Conservation (phyloP, 1,140 invertebrate genomes). For the Calliopsis andreniformis region DNA sequence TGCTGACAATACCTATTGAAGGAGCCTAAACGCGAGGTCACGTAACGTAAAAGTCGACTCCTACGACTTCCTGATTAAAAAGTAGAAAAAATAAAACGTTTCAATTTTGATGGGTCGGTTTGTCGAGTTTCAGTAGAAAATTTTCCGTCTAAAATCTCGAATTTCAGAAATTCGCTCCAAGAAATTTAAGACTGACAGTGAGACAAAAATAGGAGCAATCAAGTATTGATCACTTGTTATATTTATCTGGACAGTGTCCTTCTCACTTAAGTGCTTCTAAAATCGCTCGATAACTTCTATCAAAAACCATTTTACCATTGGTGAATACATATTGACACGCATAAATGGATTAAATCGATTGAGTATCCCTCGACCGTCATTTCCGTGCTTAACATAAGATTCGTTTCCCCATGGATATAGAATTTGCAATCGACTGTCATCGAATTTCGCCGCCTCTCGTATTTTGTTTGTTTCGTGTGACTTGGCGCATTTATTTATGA, state of each 20-base stretch:
- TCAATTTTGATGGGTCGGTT: too few relatives aligned
- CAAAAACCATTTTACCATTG: neutral
- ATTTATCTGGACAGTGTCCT: neutral
- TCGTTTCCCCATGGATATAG: neutral
- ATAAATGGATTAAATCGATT: constrained; percentile 28
- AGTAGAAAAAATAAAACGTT: too few relatives aligned
- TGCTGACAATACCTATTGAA: too few relatives aligned
- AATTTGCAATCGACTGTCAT: neutral
- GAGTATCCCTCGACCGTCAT: neutral
- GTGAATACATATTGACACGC: constrained; percentile 29
- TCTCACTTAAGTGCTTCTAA: neutral
- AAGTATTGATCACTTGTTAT: neutral
- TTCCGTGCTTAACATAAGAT: constrained; percentile 34
- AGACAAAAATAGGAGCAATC: neutral
- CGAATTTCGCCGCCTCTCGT: neutral
- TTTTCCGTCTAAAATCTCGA: too few relatives aligned
- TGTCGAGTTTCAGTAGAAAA: too few relatives aligned
- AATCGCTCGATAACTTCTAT: neutral
- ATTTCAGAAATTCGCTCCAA: too few relatives aligned
- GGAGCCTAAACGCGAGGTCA: too few relatives aligned
- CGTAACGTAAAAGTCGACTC: too few relatives aligned
- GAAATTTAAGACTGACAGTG: too few relatives aligned
- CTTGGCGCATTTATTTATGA: neutral
- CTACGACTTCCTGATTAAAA: too few relatives aligned
- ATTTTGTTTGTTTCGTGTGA: neutral